Percentiles rank a stretch among this genome's conserved stretches.
phyloP scores from a whole-genome alignment of 2,888 invertebrate genomes.

The Synergus gifuensis region DNA sequence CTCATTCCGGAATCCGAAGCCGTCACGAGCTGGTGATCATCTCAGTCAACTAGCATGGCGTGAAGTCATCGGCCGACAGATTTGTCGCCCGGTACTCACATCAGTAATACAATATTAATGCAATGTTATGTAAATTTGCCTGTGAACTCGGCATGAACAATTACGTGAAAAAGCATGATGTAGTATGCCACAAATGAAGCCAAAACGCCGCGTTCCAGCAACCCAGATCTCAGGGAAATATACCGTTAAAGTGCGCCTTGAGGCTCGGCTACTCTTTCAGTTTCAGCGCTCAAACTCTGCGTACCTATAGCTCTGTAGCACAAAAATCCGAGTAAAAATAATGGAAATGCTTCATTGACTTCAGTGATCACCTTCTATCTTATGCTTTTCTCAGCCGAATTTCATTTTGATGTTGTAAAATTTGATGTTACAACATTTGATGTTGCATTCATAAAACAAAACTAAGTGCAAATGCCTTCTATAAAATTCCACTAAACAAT shows the following conservation, averaged over 20 bases:
- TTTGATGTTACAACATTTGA: not conserved
- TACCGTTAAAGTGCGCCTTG: conserved; percentile 36
- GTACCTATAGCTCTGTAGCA: not conserved
- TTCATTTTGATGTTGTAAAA: not conserved
- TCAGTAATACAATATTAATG: too few relatives aligned
- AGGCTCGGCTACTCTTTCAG: conserved; percentile 14
- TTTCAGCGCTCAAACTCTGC: not conserved
- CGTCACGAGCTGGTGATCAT: conserved; percentile 12
- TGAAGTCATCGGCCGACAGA: conserved; percentile 27
- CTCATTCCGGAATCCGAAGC: not conserved
- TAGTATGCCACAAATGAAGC: conserved; percentile 23
- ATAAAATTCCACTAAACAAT: not conserved
- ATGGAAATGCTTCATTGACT: not conserved
- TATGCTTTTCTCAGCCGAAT: not conserved
- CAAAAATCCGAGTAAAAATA: not conserved
- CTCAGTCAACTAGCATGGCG: not conserved
- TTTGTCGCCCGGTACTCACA: not conserved
- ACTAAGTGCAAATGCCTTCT: not conserved
- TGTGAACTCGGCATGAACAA: conserved; percentile 13
- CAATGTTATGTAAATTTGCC: conserved; percentile 33
- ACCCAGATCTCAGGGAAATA: conserved; percentile 32
- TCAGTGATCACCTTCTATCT: conserved; percentile 2
- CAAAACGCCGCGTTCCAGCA: conserved; percentile 40
- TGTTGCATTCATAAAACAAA: not conserved
- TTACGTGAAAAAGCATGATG: conserved; percentile 10